Base-by-base conservation (phyloP, 2,888 invertebrate genomes). In the Athalia rosae region DNA sequence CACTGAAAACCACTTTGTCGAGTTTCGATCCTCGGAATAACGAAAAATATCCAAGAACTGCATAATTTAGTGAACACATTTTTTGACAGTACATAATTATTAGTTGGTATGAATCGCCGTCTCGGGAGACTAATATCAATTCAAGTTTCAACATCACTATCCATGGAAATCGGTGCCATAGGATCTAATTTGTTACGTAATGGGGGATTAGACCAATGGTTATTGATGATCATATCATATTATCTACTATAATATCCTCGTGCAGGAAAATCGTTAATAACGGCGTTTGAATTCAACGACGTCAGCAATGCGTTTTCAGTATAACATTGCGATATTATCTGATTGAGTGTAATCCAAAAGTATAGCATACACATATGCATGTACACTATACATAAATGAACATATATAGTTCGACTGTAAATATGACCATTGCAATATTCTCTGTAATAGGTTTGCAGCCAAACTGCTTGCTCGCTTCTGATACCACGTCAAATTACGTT, bases 401-500 rank as follows among this genome's bases (percentile, higher is more conserved):
- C 2, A 28, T 28, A 69, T 69, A 69, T 58, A 69, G 56, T 43
- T 15, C 13, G 9, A 58, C 11, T 58, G 9, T 56, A 71, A 58
- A 71, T n/a, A n/a, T 71, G 71, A 58, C 71, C 58, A 71, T 45
- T 43, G 58, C 45, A 50, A 71, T 71, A 56, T 58, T n/a, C 8
- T 45, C 45, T 45, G 56, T 58, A 71, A 71, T 50, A 43, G 69
- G 58, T 71, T 58, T 58, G 56, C 56, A 71, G 56, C n/a, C 56
- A 58, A 71, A 58, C n/a, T 71, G 69, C 69, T 45, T 71, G 58
- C 58, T 71, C 28, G 71, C 58, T 50, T 58, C 71, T 58, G 71
- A 71, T 71, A 71, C 43, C 58, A 58, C 50, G 58, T 45, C 13
- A 56, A 71, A 71, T 71, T 71, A 71, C 71, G 45, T 71, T 71